Percentiles rank a stretch among this genome's conserved stretches.
These are phyloP conservation scores for Melieria crassipennis DNA, from an alignment of 2,888 invertebrate genomes.

Conservation along the genomic window DNA sequence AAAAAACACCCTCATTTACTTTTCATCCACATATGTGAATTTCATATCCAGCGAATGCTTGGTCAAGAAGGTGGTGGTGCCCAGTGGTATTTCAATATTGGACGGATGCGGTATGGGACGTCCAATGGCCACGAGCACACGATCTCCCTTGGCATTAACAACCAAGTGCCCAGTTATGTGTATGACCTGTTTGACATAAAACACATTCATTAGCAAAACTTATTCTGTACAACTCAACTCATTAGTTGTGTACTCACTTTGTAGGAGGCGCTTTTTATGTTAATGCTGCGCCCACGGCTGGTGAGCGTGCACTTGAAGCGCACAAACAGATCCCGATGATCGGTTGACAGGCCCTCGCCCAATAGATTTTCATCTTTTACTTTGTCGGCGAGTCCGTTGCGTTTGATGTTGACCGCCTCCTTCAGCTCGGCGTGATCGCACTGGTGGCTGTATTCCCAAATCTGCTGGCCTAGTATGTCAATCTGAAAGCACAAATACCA, in stretches of 20 bases:
- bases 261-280: slow-evolving; percentile 93
- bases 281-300: slow-evolving; percentile 93
- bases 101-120: slow-evolving; percentile 70
- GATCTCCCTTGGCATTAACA: slow-evolving; percentile 67
- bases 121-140: slow-evolving; percentile 63
- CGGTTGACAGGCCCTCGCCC: slow-evolving; percentile 56
- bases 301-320: slow-evolving; percentile 94
- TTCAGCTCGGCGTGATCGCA: slow-evolving; percentile 94
- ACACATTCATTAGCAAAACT: background rate
- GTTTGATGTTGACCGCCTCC: slow-evolving; percentile 69
- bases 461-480: slow-evolving; percentile 94
- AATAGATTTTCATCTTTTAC: slow-evolving; percentile 57
- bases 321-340: slow-evolving; percentile 64
- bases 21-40: slow-evolving; percentile 92
- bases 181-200: slow-evolving; percentile 76
- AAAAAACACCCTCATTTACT: slow-evolving; percentile 70
- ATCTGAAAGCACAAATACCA: slow-evolving; percentile 71
- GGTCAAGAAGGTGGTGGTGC: slow-evolving; percentile 88
- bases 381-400: slow-evolving; percentile 54
- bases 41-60: slow-evolving; percentile 95
- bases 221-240: background rate
- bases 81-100: slow-evolving; percentile 90
- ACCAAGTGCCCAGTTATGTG: slow-evolving; percentile 86
- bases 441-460: slow-evolving; percentile 94
- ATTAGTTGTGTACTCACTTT: slow-evolving; percentile 73